A percentile compares a stretch with the other conserved stretches of the same genome.
Evolutionary conservation across 2,888 invertebrate species (phyloP).

Genomic region (Agapetus fuscipes): DNA sequence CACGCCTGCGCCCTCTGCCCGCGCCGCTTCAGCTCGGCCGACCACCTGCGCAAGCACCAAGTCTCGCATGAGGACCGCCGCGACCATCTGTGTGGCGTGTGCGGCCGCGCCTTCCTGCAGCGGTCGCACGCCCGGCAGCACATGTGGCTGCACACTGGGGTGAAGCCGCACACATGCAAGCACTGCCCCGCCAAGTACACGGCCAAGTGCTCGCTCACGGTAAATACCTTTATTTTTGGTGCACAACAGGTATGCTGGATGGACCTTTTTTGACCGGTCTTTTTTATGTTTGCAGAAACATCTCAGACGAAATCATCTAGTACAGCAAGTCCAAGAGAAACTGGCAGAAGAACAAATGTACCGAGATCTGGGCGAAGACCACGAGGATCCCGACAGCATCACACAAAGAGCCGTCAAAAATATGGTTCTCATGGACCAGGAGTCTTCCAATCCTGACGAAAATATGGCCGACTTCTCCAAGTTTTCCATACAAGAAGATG

Average conservation of each 20-base stretch:
- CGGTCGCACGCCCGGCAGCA: conserved; percentile 17
- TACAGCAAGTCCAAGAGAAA: conserved; percentile 7
- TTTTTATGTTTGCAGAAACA: conserved; percentile 17
- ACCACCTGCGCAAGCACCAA: conserved; percentile 17
- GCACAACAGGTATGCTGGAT: too few relatives aligned
- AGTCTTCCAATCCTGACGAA: too few relatives aligned
- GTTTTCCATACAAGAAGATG: too few relatives aligned
- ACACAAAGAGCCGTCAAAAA: too few relatives aligned
- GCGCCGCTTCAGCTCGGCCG: conserved; percentile 9
- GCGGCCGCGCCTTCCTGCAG: conserved; percentile 15
- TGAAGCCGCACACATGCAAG: conserved; percentile 15
- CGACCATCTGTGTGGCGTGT: conserved; percentile 11
- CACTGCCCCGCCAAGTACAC: conserved; percentile 17
- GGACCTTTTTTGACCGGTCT: too few relatives aligned
- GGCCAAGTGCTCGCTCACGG: conserved; percentile 16
- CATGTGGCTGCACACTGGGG: conserved; percentile 18
- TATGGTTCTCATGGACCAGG: too few relatives aligned
- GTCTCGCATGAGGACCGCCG: conserved; percentile 2
- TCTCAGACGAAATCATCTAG: conserved; percentile 16
- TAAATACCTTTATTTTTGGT: conserved; percentile 2
- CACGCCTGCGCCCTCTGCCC: conserved; percentile 8
- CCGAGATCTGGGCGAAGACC: conserved; percentile 6
- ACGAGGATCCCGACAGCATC: too few relatives aligned
- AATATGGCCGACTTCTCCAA: too few relatives aligned
- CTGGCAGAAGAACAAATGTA: conserved; percentile 11